Base-by-base conservation (phyloP, 2,797 vertebrate genomes). In the Erithacus rubecula region DNA sequence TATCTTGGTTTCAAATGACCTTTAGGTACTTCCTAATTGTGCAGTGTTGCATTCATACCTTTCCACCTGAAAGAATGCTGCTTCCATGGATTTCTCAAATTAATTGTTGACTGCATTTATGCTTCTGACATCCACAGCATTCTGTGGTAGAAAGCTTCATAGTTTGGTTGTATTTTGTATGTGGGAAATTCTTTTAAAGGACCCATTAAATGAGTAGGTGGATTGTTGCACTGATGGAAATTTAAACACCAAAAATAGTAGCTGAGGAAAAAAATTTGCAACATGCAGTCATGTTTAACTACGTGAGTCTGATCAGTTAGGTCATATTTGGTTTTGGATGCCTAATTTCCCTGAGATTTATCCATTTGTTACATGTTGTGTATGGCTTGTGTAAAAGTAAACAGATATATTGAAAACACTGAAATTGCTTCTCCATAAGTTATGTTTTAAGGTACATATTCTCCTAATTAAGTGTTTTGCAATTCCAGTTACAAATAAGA, bases 401-500 rank as follows among this genome's bases (percentile, higher is more conserved):
- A 56, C 43, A 64, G 20, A 68, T 85, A 68, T 18, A 30, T 39
- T 89, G 47, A 67, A 95, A 94, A 84, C 43, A 52, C 26, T 71
- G 41, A 67, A 79, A 29, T 59, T 90, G 30, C 52, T 71, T 94
- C 7, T 87, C 59, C 5, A 0, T 49, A 80, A 80, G 12, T 56
- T 82, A 62, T 10, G 17, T 74, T 87, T 91, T 63, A 29, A 89
- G 60, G 44, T 68, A 30, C 11, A 16, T 68, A 70, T 76, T 92
- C 51, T 84, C 49, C 49, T 83, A 77, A 83, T 76, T 67, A 83
- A 84, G 27, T 43, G 9, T 82, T 89, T 70, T 67, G 27, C 75
- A 70, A 89, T 95, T 83, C n/a, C 64, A 77, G 67, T 80, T 85
- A 70, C 44, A 74, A 87, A 60, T 60, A 84, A 82, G 63, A 86